These are phyloP conservation scores for Rhaphigaster nebulosa DNA, from an alignment of 2,888 invertebrate species.

Conservation along the genomic window DNA sequence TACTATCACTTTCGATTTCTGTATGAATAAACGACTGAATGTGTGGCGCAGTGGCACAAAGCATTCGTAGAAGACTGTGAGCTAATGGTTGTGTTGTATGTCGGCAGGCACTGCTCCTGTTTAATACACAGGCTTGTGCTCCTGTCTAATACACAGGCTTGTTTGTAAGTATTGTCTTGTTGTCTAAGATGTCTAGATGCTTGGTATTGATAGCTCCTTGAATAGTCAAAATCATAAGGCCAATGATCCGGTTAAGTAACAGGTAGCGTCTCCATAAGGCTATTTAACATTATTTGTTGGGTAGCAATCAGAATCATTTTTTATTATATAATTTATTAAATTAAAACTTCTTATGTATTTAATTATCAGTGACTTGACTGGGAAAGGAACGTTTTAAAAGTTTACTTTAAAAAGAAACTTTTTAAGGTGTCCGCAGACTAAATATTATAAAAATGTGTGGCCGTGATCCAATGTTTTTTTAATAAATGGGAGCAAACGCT, in stretches of 20 bases:
- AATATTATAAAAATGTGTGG: too few relatives aligned
- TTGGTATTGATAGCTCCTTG: background rate
- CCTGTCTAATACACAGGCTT: background rate
- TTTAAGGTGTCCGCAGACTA: too few relatives aligned
- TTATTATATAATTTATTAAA: too few relatives aligned
- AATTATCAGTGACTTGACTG: too few relatives aligned
- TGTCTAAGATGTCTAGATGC: background rate
- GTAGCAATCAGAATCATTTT: too few relatives aligned
- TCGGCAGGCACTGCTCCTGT: background rate
- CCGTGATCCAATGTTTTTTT: too few relatives aligned
- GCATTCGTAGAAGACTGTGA: background rate
- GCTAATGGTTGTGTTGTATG: background rate
- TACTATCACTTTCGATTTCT: slow-evolving; percentile 7
- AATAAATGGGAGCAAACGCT: too few relatives aligned
- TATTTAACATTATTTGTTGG: too few relatives aligned
- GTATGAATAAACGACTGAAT: background rate
- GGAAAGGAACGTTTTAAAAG: too few relatives aligned
- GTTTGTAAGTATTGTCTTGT: slow-evolving; percentile 22
- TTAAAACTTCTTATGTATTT: too few relatives aligned
- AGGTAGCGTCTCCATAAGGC: background rate
- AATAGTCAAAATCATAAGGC: background rate
- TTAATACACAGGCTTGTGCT: too few relatives aligned
- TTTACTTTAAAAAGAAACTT: too few relatives aligned
- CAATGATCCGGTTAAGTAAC: slow-evolving; percentile 6
- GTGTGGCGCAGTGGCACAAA: background rate